Evolutionary conservation across 1,140 invertebrate genomes (phyloP), one percentile per base, ranked within the genome.

Genomic region (Bombus turneri): DNA sequence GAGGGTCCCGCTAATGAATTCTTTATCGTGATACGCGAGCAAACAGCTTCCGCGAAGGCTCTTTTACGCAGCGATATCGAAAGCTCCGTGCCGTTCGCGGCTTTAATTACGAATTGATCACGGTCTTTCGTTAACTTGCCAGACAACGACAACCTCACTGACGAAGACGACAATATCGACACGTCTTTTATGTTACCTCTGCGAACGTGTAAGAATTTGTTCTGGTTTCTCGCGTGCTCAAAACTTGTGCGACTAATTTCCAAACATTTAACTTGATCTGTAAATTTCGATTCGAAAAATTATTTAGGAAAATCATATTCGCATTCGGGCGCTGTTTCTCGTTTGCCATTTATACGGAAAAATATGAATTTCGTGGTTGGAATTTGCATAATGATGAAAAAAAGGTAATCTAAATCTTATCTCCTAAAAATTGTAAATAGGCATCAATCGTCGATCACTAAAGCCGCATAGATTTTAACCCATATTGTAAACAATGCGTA

Each of bases 21-120:
- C 76, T 89, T 88, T 83, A 83, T 73, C 73, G 77, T 47, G 80
- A 76, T 74, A 83, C 53, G 47, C 87, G 64, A 47, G 41, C 62
- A 68, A 81, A 79, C 83, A 69, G 62, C 69, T 59, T 83, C 62
- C 80, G 71, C 71, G 53, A 57, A 57, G 75, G n/a, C 47, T 81
- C 59, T 62, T 83, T 73, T 74, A 34, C 66, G 28, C 22, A 41
- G 75, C 43, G 69, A 82, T 77, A 91, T 90, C 84, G 78, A 90
- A 92, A 81, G 68, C 81, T 25, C 57, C 10, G 2, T 12, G 59
- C 59, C 3, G 3, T 78, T 41, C 75, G 81, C 72, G 74, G 78
- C 78, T 90, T 91, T 92, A 93, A 93, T 92, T 93, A 93, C 92
- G 81, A 92, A 92, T 91, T 89, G 91, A 93, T 93, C 91, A 43